Conservation (phyloP, 2,113 vertebrate genomes). For the Nematolebias whitei region DNA sequence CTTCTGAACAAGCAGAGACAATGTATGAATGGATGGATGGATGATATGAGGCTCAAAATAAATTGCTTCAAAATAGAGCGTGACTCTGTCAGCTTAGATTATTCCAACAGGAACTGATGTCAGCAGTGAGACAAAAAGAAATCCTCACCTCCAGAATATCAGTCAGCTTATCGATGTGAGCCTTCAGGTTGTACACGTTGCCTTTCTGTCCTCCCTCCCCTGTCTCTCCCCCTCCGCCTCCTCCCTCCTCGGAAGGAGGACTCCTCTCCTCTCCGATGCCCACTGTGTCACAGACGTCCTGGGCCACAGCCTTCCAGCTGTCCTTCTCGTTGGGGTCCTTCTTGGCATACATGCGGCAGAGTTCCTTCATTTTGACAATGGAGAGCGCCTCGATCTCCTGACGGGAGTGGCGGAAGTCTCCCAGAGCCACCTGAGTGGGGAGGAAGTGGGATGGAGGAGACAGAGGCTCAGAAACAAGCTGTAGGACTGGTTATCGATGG, state of each 20-base stretch:
- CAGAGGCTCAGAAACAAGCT: background rate
- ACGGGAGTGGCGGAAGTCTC: conserved; percentile 86
- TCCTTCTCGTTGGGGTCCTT: conserved; percentile 82
- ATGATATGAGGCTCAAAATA: no score
- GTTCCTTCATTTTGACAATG: conserved; percentile 90
- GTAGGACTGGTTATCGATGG: no score
- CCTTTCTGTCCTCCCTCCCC: conserved; percentile 57
- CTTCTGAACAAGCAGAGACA: no score
- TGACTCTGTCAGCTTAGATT: no score
- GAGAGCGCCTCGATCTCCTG: conserved; percentile 88
- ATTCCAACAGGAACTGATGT: no score
- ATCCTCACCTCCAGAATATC: conserved; percentile 82
- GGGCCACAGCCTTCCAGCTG: conserved; percentile 84
- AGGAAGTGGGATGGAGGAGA: background rate
- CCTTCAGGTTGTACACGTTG: conserved; percentile 86
- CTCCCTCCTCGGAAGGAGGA: conserved; percentile 63
- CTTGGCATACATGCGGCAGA: conserved; percentile 86
- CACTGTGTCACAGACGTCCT: conserved; percentile 90
- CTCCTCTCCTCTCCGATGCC: conserved; percentile 82
- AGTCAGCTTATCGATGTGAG: conserved; percentile 89
- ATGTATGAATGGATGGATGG: no score
- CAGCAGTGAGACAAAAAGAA: no score
- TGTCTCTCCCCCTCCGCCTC: conserved; percentile 30
- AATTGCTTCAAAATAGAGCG: no score
- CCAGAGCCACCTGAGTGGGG: conserved; percentile 86